Base-by-base conservation (phyloP, 1,140 invertebrate species). In the Pteromalus puparum region DNA sequence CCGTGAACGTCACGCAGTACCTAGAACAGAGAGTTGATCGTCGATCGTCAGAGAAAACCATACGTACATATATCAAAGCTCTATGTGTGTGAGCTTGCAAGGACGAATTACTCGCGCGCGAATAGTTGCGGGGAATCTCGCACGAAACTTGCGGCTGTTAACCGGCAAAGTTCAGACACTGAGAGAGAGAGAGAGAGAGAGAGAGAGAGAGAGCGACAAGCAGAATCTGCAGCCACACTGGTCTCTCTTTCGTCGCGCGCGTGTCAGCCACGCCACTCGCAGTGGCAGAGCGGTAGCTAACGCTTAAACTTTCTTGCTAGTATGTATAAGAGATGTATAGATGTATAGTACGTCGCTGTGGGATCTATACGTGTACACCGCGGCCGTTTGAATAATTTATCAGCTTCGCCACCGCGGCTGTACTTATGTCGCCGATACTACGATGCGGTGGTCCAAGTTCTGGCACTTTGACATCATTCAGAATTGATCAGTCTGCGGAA, bases 1-100 rank as follows among this genome's bases (percentile, higher is more conserved):
- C 95, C 91, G 97, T 95, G 88, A 97, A 97, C 88, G 97, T 95
- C 6, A 97, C 96, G 89, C 96, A 97, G 90, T 97, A 97, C 89
- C 97, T 97, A 95, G 34, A 96, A 95, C 77, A 81, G 34, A 15
- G 26, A 70, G 53, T 15, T 2, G 12, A 53, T 53, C n/a, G n/a
- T n/a, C 42, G 2, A 12, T 46, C 48, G 48, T 53, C 18, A 53
- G 18, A 53, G 46, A 15, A 2, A 34, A 34, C 30, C 30, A 42
- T 42, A 42, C 10, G 9, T 42, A 42, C 38, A 42, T 10, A 2
- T 34, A 42, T 42, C 38, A 42, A 42, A 42, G 9, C 38, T 10
- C 1, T 42, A 9, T 42, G 9, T 46, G 73, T 46, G 73, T 38
- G 38, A 0, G 30, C 30, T 34, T 34, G 30, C 30, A 34, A 34